These are phyloP conservation scores for Rousettus madagascariensis DNA, from an alignment of 2,797 vertebrate species.

Conservation along the genomic window DNA sequence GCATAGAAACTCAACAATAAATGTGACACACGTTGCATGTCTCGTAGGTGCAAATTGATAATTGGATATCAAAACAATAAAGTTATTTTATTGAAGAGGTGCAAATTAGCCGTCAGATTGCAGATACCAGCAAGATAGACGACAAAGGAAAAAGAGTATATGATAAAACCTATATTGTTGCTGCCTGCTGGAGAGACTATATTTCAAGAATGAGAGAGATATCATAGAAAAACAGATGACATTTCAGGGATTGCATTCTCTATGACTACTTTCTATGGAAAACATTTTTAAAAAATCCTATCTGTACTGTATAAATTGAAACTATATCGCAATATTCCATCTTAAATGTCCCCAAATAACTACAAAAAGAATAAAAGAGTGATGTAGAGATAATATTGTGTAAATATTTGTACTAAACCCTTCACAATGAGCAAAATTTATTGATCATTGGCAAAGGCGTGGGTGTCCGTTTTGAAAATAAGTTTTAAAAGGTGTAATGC, in stretches of 20 bases:
- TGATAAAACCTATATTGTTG: neutral
- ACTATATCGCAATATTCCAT: constrained; percentile 6
- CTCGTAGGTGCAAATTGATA: constrained; percentile 62
- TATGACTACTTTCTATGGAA: neutral
- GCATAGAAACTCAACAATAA: constrained; percentile 53
- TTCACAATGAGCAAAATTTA: neutral
- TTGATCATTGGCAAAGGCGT: neutral
- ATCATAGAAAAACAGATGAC: neutral
- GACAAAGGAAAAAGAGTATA: neutral
- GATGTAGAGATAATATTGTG: neutral
- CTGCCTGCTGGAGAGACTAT: neutral
- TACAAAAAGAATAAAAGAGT: neutral
- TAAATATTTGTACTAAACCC: neutral
- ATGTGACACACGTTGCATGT: constrained; percentile 48
- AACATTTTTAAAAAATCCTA: neutral
- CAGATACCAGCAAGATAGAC: constrained; percentile 17
- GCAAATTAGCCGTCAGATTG: constrained; percentile 63
- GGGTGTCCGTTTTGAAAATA: neutral
- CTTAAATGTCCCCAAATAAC: neutral
- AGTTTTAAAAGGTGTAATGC: neutral
- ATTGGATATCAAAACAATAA: constrained; percentile 72
- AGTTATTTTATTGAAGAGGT: constrained; percentile 54
- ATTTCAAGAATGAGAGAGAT: constrained; percentile 33
- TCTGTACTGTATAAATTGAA: neutral
- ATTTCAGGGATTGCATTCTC: neutral